Conservation (phyloP, 2,113 vertebrate genomes). For the Paracanthobrama guichenoti region DNA sequence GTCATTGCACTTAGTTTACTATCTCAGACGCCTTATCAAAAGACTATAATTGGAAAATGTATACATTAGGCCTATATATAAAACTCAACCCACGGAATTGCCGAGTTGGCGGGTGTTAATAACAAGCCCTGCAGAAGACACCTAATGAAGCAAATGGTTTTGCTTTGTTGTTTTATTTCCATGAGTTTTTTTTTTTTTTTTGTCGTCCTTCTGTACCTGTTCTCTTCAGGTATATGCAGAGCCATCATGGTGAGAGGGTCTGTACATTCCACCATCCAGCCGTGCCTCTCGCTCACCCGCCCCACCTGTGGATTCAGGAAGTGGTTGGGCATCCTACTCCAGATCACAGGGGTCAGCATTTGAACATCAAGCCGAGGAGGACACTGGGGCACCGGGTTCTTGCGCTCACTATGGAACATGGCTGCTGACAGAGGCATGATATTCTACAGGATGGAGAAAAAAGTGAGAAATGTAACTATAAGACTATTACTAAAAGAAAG, state of each 20-base stretch:
- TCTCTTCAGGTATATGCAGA: constrained; percentile 93
- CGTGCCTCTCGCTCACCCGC: constrained; percentile 81
- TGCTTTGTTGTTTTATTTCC: neutral
- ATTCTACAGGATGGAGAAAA: constrained; percentile 74
- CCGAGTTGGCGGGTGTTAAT: no score
- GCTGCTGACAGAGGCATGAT: constrained; percentile 96
- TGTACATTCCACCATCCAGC: constrained; percentile 88
- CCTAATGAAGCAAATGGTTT: neutral
- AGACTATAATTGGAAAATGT: no score
- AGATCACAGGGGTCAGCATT: constrained; percentile 86
- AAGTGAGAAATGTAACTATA: neutral
- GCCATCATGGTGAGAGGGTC: constrained; percentile 95
- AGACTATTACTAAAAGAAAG: neutral
- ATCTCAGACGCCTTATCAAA: no score
- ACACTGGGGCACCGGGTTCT: constrained; percentile 88
- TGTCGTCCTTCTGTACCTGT: constrained; percentile 76
- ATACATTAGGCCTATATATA: no score
- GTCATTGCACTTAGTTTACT: no score
- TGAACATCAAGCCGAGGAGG: constrained; percentile 86
- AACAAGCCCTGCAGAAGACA: no score
- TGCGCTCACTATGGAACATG: constrained; percentile 92
- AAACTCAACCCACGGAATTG: no score
- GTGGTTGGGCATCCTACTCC: constrained; percentile 92
- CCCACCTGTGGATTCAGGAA: constrained; percentile 80
- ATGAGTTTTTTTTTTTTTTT: neutral